Evolutionary conservation across 2,797 vertebrate genomes (phyloP).

Genomic region (Eupleurogrammus muticus): DNA sequence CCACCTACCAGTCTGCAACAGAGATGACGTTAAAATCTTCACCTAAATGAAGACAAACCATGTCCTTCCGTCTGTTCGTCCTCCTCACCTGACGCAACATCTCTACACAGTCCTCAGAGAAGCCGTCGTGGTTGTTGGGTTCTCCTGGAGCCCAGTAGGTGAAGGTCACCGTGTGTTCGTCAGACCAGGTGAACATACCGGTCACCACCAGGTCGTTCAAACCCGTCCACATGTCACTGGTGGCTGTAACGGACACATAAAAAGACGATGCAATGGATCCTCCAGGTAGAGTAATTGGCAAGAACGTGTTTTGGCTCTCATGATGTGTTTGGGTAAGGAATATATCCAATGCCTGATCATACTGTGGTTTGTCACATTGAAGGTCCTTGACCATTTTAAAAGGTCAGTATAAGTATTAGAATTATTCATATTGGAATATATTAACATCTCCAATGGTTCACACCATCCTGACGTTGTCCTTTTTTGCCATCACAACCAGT

Average conservation of each 20-base stretch:
- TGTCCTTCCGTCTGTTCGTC: neutral
- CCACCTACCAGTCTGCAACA: conserved; percentile 82
- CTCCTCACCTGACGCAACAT: conserved; percentile 76
- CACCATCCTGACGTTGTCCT: too few relatives aligned
- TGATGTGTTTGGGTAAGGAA: too few relatives aligned
- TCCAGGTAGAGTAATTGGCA: too few relatives aligned
- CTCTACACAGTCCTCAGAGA: conserved; percentile 84
- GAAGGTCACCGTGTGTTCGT: conserved; percentile 74
- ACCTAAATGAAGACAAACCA: neutral
- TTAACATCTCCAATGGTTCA: too few relatives aligned
- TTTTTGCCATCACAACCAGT: too few relatives aligned
- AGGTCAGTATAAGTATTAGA: too few relatives aligned
- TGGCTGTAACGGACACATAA: conserved; percentile 62
- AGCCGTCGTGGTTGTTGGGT: conserved; percentile 84
- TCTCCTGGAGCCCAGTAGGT: conserved; percentile 86
- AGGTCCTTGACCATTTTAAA: too few relatives aligned
- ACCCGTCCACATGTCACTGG: conserved; percentile 83
- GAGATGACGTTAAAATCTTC: neutral
- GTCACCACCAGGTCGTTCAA: conserved; percentile 75
- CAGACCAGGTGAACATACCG: conserved; percentile 82
- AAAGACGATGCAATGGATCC: neutral
- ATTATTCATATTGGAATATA: too few relatives aligned
- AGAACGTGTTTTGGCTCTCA: too few relatives aligned
- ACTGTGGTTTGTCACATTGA: too few relatives aligned
- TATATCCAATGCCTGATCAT: too few relatives aligned